phyloP scores from a whole-genome alignment of 2,888 invertebrate genomes.

The Phalera bucephala region DNA sequence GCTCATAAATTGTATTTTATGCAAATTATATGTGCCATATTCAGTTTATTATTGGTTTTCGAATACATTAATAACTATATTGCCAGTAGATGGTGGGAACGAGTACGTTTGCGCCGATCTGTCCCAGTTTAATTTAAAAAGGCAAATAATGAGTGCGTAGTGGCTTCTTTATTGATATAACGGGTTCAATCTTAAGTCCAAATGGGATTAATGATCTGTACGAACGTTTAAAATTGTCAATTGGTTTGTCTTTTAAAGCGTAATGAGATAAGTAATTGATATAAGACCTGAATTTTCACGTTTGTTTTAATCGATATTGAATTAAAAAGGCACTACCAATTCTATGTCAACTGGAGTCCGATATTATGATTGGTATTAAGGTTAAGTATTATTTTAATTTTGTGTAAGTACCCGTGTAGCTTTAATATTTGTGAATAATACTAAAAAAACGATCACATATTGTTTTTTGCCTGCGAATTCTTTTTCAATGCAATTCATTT shows the following conservation, averaged over 20 bases:
- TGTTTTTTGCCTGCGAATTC: too few species aligned
- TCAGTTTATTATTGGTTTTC: not conserved
- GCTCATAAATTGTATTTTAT: not conserved
- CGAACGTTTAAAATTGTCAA: constrained; percentile 31
- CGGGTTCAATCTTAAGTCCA: constrained; percentile 45
- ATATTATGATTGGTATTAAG: too few species aligned
- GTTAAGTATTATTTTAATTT: too few species aligned
- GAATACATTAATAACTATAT: constrained; percentile 9
- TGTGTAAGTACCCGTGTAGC: too few species aligned
- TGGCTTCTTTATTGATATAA: constrained; percentile 49
- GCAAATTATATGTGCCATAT: too few species aligned
- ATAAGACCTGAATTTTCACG: too few species aligned
- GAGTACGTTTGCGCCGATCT: constrained; percentile 29
- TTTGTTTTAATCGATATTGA: too few species aligned
- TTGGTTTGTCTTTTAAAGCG: constrained; percentile 14
- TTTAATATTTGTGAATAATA: too few species aligned
- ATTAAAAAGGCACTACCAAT: too few species aligned
- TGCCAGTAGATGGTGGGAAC: constrained; percentile 45
- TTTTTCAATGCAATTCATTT: too few species aligned
- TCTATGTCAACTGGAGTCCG: too few species aligned
- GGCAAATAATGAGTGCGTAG: constrained; percentile 46
- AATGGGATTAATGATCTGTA: constrained; percentile 37
- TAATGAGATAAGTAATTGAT: constrained; percentile 12
- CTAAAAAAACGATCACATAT: too few species aligned
- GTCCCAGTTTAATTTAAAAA: constrained; percentile 57